Conservation (phyloP, 2,113 vertebrate genomes). For the Rousettus leschenaultii region DNA sequence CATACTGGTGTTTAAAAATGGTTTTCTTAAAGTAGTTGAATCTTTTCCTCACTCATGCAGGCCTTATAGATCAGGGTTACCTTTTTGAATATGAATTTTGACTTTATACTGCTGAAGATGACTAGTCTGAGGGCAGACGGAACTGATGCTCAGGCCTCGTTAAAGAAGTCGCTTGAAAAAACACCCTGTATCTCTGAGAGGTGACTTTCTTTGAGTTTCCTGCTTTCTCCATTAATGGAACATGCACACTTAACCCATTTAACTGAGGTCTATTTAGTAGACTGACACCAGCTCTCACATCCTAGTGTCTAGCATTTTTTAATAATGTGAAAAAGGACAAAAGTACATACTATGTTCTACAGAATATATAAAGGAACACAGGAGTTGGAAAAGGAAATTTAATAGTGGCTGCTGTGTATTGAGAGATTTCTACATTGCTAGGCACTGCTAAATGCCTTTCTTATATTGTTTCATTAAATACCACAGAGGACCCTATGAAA, state of each 20-base stretch:
- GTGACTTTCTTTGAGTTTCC: not conserved
- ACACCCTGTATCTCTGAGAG: not conserved
- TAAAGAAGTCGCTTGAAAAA: not conserved
- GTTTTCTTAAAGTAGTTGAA: not conserved
- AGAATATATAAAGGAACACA: not conserved
- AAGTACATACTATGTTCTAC: not conserved
- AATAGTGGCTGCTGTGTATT: not conserved
- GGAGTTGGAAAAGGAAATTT: not conserved
- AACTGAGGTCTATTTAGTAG: not conserved
- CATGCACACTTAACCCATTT: not conserved
- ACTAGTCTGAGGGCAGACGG: fast-evolving
- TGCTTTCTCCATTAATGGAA: not conserved
- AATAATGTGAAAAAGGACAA: not conserved
- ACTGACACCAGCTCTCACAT: not conserved
- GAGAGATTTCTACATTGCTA: not conserved
- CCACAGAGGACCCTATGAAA: not conserved
- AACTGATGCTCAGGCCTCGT: fast-evolving
- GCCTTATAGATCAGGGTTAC: not conserved
- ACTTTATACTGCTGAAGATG: not conserved
- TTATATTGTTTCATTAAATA: not conserved
- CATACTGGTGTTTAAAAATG: not conserved
- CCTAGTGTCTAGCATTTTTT: not conserved
- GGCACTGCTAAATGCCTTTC: not conserved
- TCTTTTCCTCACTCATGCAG: not conserved
- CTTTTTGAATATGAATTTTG: not conserved